Evolutionary conservation across 2,113 vertebrate species (phyloP).

Genomic region (Entomyzon cyanotis): DNA sequence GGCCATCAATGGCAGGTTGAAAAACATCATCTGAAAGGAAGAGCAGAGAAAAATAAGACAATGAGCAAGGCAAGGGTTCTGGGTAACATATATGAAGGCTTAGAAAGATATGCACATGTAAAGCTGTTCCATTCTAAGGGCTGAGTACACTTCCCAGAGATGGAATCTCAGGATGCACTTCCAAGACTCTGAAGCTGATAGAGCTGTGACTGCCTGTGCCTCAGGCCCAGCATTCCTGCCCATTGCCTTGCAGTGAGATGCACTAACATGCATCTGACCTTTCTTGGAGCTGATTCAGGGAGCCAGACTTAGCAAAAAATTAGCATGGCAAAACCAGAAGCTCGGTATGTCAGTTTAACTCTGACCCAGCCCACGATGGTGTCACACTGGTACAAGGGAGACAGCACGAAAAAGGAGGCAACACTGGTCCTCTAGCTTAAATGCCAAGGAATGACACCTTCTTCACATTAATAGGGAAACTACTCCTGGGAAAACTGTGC

Average conservation of each 20-base stretch:
- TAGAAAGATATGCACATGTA: not conserved
- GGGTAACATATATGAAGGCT: not conserved
- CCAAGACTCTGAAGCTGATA: not conserved
- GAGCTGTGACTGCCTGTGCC: not conserved
- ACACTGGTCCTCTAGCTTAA: not conserved
- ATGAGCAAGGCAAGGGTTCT: not conserved
- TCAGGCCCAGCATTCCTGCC: not conserved
- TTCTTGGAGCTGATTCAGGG: not conserved
- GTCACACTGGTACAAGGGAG: not conserved
- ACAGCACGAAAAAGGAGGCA: not conserved
- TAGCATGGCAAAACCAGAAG: not conserved
- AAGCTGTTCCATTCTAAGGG: not conserved
- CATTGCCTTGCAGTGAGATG: not conserved
- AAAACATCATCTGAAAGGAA: conserved; percentile 84
- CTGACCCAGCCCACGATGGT: not conserved
- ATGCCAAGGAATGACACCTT: not conserved
- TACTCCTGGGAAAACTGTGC: not conserved
- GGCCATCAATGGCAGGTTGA: conserved; percentile 89
- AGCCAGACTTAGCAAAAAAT: not conserved
- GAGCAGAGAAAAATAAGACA: not conserved
- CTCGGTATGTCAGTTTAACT: not conserved
- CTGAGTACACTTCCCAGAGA: not conserved
- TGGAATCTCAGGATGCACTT: not conserved
- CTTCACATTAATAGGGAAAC: not conserved
- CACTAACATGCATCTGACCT: not conserved